Percentiles rank a stretch among this genome's conserved stretches.
Conservation (phyloP, 2,888 invertebrate genomes). For the Thymelicus lineola region DNA sequence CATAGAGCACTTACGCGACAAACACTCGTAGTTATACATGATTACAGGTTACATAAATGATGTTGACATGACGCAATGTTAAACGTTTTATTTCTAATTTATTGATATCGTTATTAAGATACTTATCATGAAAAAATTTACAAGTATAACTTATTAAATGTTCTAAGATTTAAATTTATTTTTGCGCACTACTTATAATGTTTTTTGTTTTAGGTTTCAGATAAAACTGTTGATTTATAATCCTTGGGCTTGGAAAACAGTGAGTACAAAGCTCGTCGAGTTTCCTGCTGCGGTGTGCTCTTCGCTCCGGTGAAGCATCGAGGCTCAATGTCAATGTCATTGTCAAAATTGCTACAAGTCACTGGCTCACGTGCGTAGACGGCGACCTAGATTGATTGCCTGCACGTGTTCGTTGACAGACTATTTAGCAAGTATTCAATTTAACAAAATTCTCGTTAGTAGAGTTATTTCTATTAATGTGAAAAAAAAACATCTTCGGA, state of each 20-base stretch:
- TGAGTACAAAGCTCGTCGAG: not conserved
- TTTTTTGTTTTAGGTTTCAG: not conserved
- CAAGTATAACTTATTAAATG: too few species aligned
- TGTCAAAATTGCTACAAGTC: slow-evolving; percentile 61
- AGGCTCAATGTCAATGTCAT: slow-evolving; percentile 73
- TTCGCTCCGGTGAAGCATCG: slow-evolving; percentile 30
- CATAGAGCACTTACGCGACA: slow-evolving; percentile 56
- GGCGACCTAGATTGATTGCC: slow-evolving; percentile 16
- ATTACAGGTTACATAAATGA: slow-evolving; percentile 20
- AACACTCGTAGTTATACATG: slow-evolving; percentile 16
- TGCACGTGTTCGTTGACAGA: slow-evolving; percentile 16
- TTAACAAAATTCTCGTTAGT: too few species aligned
- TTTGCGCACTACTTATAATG: not conserved
- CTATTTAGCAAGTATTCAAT: slow-evolving; percentile 3
- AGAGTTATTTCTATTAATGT: too few species aligned
- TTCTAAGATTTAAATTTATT: not conserved
- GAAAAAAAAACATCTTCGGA: too few species aligned
- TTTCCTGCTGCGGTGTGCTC: slow-evolving; percentile 18
- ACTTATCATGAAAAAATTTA: too few species aligned
- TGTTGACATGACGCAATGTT: slow-evolving; percentile 18
- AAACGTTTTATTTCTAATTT: not conserved
- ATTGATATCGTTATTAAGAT: not conserved
- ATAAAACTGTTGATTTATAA: not conserved
- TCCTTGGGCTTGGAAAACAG: not conserved
- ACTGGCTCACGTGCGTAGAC: slow-evolving; percentile 36